These are phyloP conservation scores for Otolemur garnettii DNA, from an alignment of 2,113 vertebrate genomes.

Conservation along the genomic window DNA sequence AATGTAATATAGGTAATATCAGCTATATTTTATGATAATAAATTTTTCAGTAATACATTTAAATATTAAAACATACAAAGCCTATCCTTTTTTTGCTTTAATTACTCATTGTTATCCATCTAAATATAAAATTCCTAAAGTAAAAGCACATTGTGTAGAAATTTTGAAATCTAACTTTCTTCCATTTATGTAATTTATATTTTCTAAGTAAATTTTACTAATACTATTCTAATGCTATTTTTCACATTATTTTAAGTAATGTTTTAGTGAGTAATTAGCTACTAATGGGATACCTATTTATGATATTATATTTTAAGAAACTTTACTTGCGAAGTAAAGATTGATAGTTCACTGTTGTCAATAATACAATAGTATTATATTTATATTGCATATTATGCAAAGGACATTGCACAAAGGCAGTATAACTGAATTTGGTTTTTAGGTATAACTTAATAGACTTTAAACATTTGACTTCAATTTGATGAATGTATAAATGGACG, in stretches of 20 bases:
- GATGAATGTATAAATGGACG: not conserved
- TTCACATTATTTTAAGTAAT: constrained; percentile 8
- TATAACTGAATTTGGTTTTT: not conserved
- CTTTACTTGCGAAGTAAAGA: not conserved
- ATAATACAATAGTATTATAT: not conserved
- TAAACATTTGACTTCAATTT: constrained; percentile 5
- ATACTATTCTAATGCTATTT: not conserved
- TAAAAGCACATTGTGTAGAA: not conserved
- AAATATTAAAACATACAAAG: not conserved
- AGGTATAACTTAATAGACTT: constrained; percentile 14
- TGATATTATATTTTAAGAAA: not conserved
- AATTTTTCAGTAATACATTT: not conserved
- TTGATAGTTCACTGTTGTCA: not conserved
- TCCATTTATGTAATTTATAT: not conserved
- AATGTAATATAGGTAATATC: not conserved
- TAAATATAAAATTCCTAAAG: not conserved
- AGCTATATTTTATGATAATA: not conserved
- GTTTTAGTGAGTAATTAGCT: not conserved
- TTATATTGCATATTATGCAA: not conserved
- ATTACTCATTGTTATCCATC: not conserved
- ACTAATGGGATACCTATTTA: not conserved
- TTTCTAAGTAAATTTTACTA: not conserved
- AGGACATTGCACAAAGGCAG: not conserved
- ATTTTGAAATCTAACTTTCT: not conserved
- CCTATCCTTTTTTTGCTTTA: not conserved